These are phyloP conservation scores for Sebastes goodei DNA, from an alignment of 2,797 vertebrate genomes.

Conservation along the genomic window DNA sequence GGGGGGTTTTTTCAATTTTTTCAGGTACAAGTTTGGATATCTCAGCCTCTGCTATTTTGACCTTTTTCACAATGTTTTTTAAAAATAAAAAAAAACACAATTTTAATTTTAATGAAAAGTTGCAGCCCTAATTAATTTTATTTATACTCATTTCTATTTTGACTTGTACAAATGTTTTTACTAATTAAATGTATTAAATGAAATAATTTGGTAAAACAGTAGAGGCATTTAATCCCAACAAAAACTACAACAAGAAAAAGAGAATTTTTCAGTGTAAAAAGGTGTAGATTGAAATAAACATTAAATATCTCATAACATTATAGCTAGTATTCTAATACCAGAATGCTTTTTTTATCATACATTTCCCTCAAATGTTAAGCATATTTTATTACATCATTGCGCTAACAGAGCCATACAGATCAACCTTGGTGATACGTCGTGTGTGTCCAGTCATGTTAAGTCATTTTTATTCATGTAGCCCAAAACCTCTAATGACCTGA, in stretches of 20 bases:
- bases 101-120: neutral
- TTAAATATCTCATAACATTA: too few species aligned
- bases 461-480: neutral
- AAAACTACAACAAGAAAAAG: neutral
- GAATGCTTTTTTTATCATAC: too few species aligned
- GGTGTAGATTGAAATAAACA: too few species aligned
- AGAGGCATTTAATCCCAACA: neutral
- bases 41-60: neutral
- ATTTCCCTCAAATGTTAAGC: too few species aligned
- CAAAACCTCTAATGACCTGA: neutral
- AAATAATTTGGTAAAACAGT: neutral
- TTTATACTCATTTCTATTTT: neutral
- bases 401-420: neutral
- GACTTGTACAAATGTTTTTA: neutral
- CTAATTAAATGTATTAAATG: neutral
- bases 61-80: neutral
- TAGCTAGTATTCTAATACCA: too few species aligned
- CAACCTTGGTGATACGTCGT: neutral
- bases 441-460: neutral
- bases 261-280: too few species aligned
- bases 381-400: too few species aligned
- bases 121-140: neutral
- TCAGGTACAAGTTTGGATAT: neutral
- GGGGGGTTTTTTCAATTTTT: too few species aligned
- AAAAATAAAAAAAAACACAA: neutral